Evolutionary conservation across 2,888 invertebrate species (phyloP).

Genomic region (Steromphala cineraria): DNA sequence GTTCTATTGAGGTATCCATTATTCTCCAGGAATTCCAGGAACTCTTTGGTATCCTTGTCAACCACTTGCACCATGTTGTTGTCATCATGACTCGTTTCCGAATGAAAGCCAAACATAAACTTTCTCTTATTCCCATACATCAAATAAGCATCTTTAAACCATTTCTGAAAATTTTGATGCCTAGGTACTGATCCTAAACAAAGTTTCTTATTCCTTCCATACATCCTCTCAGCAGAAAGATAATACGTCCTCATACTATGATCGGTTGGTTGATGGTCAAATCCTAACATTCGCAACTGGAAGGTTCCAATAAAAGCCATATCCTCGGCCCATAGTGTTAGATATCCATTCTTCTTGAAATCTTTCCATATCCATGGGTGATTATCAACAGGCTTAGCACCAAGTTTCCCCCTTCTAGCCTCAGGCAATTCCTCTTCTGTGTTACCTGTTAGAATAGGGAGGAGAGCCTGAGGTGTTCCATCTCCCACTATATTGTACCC

Average conservation of each 20-base stretch:
- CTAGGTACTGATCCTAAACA: constrained; percentile 85
- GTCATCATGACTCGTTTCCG: constrained; percentile 90
- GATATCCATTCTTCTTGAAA: constrained; percentile 78
- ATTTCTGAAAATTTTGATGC: constrained; percentile 77
- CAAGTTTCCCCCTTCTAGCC: constrained; percentile 82
- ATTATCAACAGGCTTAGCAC: constrained; percentile 82
- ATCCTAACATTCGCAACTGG: constrained; percentile 92
- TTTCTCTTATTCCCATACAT: constrained; percentile 84
- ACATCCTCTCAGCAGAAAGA: constrained; percentile 79
- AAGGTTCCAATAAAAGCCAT: constrained; percentile 89
- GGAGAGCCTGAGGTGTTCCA: constrained; percentile 81
- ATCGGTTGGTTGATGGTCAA: constrained; percentile 88
- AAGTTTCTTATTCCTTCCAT: constrained; percentile 41
- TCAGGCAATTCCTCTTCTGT: constrained; percentile 91
- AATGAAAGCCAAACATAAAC: constrained; percentile 91
- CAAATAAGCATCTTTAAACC: constrained; percentile 78
- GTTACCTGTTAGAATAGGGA: constrained; percentile 89
- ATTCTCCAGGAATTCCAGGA: constrained; percentile 79
- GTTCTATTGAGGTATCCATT: constrained; percentile 85
- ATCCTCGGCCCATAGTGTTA: constrained; percentile 91
- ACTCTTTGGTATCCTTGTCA: constrained; percentile 82
- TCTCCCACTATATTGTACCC: constrained; percentile 77
- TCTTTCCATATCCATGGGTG: constrained; percentile 93
- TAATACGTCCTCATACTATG: constrained; percentile 89
- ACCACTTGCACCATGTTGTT: constrained; percentile 86